A percentile compares a stretch with the other conserved stretches of the same genome.
phyloP scores from a whole-genome alignment of 2,113 vertebrate genomes.

The Alces alces region DNA sequence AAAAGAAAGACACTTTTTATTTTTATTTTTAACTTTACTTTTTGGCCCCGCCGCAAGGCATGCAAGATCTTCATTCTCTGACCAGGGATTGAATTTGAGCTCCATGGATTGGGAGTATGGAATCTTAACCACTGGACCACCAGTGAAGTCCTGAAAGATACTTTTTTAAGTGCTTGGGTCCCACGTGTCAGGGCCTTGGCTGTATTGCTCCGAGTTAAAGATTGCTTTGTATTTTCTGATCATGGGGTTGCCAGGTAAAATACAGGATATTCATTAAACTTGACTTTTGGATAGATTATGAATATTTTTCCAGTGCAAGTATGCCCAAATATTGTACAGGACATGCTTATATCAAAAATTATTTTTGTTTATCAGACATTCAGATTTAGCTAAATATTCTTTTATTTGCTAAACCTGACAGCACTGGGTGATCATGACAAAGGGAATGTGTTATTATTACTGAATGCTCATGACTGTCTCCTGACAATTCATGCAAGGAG shows the following conservation, averaged over 20 bases:
- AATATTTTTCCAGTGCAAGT: background rate
- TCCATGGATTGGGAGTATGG: background rate
- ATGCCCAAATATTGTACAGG: background rate
- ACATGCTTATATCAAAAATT: background rate
- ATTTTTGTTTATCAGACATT: background rate
- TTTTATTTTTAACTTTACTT: background rate
- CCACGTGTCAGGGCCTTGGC: background rate
- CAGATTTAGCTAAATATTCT: background rate
- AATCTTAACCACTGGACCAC: background rate
- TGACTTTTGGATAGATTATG: background rate
- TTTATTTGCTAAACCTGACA: background rate
- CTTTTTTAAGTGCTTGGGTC: background rate
- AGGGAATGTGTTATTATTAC: background rate
- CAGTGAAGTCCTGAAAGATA: background rate
- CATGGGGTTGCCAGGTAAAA: background rate
- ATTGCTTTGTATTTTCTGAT: background rate
- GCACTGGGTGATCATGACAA: background rate
- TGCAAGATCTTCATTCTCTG: background rate
- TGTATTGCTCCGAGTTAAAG: background rate
- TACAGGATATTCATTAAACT: background rate
- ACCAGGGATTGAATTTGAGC: background rate
- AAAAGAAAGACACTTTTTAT: background rate
- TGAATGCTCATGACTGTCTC: background rate
- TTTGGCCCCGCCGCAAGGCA: accelerated
- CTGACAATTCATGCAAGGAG: background rate